Evolutionary conservation across 2,797 vertebrate species (phyloP).

Genomic region (Strix occidentalis): DNA sequence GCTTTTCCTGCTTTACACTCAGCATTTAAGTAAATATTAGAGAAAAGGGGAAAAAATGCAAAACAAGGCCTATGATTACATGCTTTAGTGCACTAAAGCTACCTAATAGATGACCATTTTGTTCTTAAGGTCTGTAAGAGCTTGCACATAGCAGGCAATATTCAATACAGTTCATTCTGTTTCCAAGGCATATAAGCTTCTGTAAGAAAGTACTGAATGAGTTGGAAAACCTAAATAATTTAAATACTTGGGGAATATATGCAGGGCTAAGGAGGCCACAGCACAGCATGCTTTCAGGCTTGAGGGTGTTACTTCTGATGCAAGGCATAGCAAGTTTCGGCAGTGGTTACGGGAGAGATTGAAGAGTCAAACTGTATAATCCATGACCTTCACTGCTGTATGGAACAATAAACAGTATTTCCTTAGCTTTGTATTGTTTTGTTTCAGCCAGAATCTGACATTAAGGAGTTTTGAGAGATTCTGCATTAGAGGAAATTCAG

Average conservation of each 20-base stretch:
- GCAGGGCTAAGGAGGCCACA: background rate
- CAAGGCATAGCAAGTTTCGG: background rate
- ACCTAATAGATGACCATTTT: background rate
- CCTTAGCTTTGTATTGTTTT: background rate
- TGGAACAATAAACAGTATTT: background rate
- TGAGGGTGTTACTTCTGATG: background rate
- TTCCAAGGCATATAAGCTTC: background rate
- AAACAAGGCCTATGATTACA: background rate
- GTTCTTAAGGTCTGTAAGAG: background rate
- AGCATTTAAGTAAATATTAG: background rate
- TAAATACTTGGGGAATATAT: background rate
- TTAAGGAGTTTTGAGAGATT: background rate
- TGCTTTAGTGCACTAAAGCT: background rate
- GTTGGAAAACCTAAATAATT: background rate
- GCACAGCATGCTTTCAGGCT: background rate
- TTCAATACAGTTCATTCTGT: background rate
- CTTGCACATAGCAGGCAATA: background rate
- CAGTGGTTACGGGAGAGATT: accelerated
- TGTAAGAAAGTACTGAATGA: background rate
- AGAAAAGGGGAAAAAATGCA: background rate
- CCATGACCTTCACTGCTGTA: background rate
- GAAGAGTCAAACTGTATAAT: accelerated
- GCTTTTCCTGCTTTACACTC: background rate
- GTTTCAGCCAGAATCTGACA: background rate
- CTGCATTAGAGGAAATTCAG: background rate